These are phyloP conservation scores for Drosophila neonasuta DNA, from an alignment of 2,888 invertebrate species.

Conservation along the genomic window DNA sequence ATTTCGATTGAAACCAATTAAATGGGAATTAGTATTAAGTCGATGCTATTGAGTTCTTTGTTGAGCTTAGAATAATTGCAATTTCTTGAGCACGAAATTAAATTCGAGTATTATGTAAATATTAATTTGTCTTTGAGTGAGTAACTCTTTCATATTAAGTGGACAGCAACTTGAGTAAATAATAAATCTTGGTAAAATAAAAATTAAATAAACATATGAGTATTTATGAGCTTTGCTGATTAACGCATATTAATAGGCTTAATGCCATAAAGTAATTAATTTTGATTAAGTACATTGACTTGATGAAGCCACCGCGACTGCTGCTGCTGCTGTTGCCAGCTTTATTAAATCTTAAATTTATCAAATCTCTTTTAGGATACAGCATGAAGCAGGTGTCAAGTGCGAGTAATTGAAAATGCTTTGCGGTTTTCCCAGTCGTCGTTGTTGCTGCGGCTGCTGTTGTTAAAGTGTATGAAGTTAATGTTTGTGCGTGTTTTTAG, in stretches of 20 bases:
- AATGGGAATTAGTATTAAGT: not conserved
- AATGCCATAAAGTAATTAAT: conserved; percentile 11
- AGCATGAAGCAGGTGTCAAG: not conserved
- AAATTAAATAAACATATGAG: not conserved
- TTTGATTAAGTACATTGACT: conserved; percentile 14
- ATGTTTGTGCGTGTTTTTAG: conserved; percentile 1
- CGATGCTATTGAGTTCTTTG: too few relatives aligned
- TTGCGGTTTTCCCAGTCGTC: not conserved
- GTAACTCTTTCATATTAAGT: too few relatives aligned
- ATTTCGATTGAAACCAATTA: not conserved
- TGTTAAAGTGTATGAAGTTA: conserved; percentile 6
- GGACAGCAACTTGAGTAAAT: too few relatives aligned
- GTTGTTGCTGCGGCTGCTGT: conserved; percentile 7
- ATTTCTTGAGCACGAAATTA: too few relatives aligned
- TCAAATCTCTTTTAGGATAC: not conserved
- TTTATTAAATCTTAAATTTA: conserved; percentile 5
- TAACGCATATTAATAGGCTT: conserved; percentile 14
- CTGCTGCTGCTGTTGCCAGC: not conserved
- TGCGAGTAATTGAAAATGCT: conserved; percentile 21
- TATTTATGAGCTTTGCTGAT: not conserved
- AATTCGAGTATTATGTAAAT: too few relatives aligned
- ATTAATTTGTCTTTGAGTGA: too few relatives aligned
- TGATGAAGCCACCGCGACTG: not conserved
- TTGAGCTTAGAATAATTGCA: too few relatives aligned
- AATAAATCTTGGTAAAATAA: not conserved